Evolutionary conservation across 1,140 invertebrate species (phyloP), one percentile per base, ranked within the genome.

Genomic region (Pogonomyrmex barbatus): DNA sequence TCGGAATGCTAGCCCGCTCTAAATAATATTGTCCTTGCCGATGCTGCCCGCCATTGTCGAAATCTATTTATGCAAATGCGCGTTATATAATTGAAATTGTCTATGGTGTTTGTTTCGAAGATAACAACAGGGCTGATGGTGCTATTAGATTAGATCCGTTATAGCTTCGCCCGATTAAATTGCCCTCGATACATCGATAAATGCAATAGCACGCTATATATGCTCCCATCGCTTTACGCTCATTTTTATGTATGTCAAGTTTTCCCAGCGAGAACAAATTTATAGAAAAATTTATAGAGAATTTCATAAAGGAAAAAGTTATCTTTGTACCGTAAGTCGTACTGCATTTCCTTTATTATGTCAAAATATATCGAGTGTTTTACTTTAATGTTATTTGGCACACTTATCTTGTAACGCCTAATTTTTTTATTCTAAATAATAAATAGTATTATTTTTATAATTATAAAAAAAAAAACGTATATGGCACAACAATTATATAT

Each of bases 1-100:
- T 87, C 87, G n/a, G n/a, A 89, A 89, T 83, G 88, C 73, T 60
- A 54, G 89, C 36, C 73, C 60, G 79, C 87, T 90, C 78, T 90
- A 90, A 90, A 90, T 90, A 90, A 87, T 73, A 86, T 83, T 88
- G 87, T 89, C 63, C 79, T 87, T 52, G 84, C 54, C 68, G 67
- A 84, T 62, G 77, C 77, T 76, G 58, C 88, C 87, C 36, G 73
- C 81, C 81, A 62, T 83, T 47, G 36, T 17, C 39, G 52, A 60
- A 86, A 86, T 86, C 75, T 60, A 42, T 73, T 83, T 83, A 62
- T 62, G 79, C 79, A 60, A 75, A 82, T 60, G 52, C 67, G 10
- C 50, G n/a, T 24, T 33, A 17, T 33, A 73, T 47, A 60, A 83
- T 47, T 17, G 65, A 71, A 70, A 42, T 36, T 75, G 56, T 50